Percentiles rank a stretch among this genome's conserved stretches.
Conservation (phyloP, 2,888 invertebrate genomes). For the Achlya flavicornis region DNA sequence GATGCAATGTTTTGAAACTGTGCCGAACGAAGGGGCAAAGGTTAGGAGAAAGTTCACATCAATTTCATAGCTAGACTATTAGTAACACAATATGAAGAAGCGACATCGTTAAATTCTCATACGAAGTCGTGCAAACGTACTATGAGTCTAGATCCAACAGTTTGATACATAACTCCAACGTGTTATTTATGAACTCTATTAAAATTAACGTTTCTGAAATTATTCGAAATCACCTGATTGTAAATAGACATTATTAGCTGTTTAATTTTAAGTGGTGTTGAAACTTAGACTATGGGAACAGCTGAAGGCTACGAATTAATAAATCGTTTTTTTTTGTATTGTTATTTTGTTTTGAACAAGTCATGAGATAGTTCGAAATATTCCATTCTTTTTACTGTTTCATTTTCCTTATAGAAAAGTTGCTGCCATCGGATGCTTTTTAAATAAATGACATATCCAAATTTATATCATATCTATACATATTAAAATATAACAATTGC, state of each 20-base stretch:
- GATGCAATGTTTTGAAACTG: slow-evolving; percentile 58
- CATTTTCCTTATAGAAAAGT: too few relatives aligned
- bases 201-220: neutral
- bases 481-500: too few relatives aligned
- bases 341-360: too few relatives aligned
- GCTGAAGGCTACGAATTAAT: neutral
- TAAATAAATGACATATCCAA: too few relatives aligned
- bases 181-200: neutral
- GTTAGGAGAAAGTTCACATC: slow-evolving; percentile 75
- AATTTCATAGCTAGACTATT: slow-evolving; percentile 7
- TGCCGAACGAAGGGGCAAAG: slow-evolving; percentile 48
- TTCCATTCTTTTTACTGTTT: too few relatives aligned
- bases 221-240: slow-evolving; percentile 27
- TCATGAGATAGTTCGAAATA: too few relatives aligned
- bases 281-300: neutral
- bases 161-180: neutral
- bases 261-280: neutral
- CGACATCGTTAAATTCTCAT: neutral
- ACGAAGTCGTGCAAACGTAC: neutral
- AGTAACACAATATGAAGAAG: neutral
- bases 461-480: too few relatives aligned
- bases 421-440: too few relatives aligned
- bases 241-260: neutral
- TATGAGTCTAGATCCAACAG: neutral
- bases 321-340: too few relatives aligned